Evolutionary conservation across 1,140 invertebrate species (phyloP), one percentile per base, ranked within the genome.

Genomic region (Drosophila sechellia): DNA sequence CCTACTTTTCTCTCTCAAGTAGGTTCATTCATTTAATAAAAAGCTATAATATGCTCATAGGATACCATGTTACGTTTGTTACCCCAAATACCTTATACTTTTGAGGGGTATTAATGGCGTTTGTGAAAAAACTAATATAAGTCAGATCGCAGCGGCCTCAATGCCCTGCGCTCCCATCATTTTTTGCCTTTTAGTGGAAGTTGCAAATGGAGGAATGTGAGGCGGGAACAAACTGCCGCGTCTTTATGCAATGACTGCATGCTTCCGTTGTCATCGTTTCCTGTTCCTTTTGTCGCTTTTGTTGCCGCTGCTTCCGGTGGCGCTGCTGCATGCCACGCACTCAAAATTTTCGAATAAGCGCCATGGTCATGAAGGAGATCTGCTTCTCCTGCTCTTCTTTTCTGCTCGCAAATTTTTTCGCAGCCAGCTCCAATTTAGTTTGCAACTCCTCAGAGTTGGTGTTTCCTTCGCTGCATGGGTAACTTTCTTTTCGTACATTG

Each of bases 211-310:
- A 34, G 42, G 42, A 6, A 43, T 13, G 13, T 49, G 17, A 59
- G 56, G 40, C 39, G 52, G 48, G 27, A 53, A 53, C 59, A 69
- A 81, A 81, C 74, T 58, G 68, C 49, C 75, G 59, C 39, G 50
- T 58, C 55, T 79, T 68, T 72, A 56, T 76, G 63, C 63, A 77
- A 83, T 63, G 71, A 80, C 74, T 85, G 77, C 63, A 43, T 84
- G 59, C 53, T 50, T 68, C 78, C 66, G 78, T 68, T 84, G 64
- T 70, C 66, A 53, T 53, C 52, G 34, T 64, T 60, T 45, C n/a
- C 27, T 27, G 64, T 69, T 55, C 49, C 63, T 10, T 70, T 63
- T 71, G 55, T 42, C 17, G 25, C 49, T 43, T 60, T 31, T 45
- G 50, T 37, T 56, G 52, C 53, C 56, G 22, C 57, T 61, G 31